Evolutionary conservation across 1,140 invertebrate species (phyloP).

Genomic region (Papilio polyxenes): DNA sequence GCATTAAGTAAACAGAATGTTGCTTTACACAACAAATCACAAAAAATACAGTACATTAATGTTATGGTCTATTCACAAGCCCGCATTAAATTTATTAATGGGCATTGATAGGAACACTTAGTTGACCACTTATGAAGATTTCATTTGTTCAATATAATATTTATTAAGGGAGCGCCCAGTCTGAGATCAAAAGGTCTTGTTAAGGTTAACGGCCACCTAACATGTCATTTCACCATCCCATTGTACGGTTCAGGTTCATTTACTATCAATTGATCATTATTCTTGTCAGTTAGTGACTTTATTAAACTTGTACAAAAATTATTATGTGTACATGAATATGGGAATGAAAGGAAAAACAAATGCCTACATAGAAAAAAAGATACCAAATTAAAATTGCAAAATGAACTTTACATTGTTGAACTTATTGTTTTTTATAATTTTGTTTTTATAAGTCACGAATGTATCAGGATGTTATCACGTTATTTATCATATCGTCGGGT

Average conservation of each 20-base stretch:
- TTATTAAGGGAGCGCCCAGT: not conserved
- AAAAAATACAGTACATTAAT: not conserved
- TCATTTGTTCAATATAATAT: not conserved
- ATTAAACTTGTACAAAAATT: not conserved
- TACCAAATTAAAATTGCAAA: not conserved
- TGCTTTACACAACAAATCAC: not conserved
- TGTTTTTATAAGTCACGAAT: not conserved
- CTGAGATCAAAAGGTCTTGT: not conserved
- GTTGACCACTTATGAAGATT: not conserved
- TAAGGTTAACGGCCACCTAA: not conserved
- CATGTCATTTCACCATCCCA: not conserved
- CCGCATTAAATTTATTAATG: too few relatives aligned
- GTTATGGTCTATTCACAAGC: too few relatives aligned
- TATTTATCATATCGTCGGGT: not conserved
- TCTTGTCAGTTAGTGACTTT: not conserved
- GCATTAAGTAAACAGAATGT: not conserved
- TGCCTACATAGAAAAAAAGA: not conserved
- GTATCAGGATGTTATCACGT: not conserved
- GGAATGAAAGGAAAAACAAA: not conserved
- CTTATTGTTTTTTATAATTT: not conserved
- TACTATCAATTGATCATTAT: not conserved
- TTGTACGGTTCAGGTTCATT: not conserved
- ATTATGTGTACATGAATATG: not conserved
- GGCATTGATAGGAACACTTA: not conserved
- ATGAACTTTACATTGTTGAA: not conserved